phyloP scores from a whole-genome alignment of 2,113 vertebrate genomes.

The Plecotus auritus region DNA sequence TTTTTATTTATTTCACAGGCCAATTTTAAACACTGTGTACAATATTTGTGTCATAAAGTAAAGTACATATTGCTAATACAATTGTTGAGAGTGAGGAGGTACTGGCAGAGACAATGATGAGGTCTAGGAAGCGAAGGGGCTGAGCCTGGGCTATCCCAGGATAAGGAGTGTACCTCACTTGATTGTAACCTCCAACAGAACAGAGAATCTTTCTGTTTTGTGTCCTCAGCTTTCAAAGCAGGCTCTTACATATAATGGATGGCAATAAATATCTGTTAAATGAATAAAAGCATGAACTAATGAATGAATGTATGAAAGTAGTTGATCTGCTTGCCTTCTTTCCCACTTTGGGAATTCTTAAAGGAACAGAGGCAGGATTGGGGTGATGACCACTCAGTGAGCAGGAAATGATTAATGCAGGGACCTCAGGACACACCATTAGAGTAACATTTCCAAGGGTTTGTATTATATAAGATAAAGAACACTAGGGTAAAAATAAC shows the following conservation, averaged over 20 bases:
- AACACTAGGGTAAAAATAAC: neutral
- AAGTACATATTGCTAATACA: neutral
- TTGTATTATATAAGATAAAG: neutral
- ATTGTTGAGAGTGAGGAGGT: neutral
- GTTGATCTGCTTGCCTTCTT: neutral
- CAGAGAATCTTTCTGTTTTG: neutral
- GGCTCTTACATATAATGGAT: neutral
- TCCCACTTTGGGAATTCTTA: neutral
- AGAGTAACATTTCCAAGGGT: neutral
- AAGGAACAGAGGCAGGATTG: neutral
- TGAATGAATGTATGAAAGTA: neutral
- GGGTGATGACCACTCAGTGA: neutral
- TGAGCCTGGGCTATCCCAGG: fast-evolving
- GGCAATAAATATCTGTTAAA: neutral
- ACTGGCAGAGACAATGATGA: neutral
- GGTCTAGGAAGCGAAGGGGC: fast-evolving
- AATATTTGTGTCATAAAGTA: neutral
- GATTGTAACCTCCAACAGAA: neutral
- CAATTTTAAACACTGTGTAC: neutral
- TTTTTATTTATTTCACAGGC: neutral
- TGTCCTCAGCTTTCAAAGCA: neutral
- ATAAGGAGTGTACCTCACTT: neutral
- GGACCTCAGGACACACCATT: neutral
- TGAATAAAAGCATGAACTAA: neutral
- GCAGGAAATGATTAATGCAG: neutral